A percentile compares a stretch with the other conserved stretches of the same genome.
phyloP scores from a whole-genome alignment of 1,140 invertebrate species.

The Bombus terrestris region DNA sequence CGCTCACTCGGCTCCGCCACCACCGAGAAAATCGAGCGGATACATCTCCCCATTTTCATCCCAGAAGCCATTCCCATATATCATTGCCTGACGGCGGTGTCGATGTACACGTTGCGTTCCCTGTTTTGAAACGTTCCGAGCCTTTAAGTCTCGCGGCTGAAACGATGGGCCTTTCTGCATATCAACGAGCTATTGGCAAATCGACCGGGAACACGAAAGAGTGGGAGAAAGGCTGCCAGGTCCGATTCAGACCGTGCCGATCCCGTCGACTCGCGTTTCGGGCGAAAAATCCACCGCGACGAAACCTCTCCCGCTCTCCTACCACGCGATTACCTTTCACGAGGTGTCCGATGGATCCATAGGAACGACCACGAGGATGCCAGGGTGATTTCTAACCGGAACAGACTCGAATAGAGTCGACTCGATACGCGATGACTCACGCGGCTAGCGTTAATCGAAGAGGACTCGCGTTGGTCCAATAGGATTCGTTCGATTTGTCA shows the following conservation, averaged over 20 bases:
- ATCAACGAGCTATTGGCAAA: constrained; percentile 70
- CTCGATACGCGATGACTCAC: no score
- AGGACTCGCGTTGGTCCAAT: no score
- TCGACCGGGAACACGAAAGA: constrained; percentile 35
- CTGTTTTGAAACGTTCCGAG: constrained; percentile 60
- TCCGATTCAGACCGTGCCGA: constrained; percentile 40
- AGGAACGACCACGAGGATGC: constrained; percentile 30
- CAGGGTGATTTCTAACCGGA: neutral
- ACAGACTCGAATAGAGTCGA: neutral
- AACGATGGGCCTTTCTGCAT: constrained; percentile 67
- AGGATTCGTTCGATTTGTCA: no score
- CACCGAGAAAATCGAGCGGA: constrained; percentile 53
- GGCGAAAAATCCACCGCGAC: constrained; percentile 52
- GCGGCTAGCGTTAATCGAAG: no score
- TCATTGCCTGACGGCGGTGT: constrained; percentile 48
- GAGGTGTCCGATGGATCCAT: constrained; percentile 30
- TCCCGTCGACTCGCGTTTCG: constrained; percentile 46
- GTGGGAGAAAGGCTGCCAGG: constrained; percentile 20
- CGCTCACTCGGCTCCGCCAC: constrained; percentile 50
- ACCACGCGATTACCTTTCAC: constrained; percentile 59
- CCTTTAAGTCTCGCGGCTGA: neutral
- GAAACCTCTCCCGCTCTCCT: constrained; percentile 50
- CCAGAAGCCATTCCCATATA: constrained; percentile 56
- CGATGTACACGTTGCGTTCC: constrained; percentile 44
- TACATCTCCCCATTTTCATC: constrained; percentile 60